These are phyloP conservation scores for Morus bassanus DNA, from an alignment of 2,797 vertebrate genomes.

Conservation along the genomic window DNA sequence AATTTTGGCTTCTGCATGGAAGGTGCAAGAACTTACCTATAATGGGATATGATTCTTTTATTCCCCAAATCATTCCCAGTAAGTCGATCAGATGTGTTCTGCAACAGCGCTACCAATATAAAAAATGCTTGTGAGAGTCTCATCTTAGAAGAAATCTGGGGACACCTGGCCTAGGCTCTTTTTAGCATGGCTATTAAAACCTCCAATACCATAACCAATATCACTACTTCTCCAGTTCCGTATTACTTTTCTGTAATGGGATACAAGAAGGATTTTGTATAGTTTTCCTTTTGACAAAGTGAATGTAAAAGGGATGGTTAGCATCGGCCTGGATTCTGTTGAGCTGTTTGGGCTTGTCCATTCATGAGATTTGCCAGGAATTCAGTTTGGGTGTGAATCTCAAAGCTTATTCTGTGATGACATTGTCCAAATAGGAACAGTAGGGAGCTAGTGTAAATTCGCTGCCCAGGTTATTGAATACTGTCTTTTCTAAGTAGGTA, in stretches of 20 bases:
- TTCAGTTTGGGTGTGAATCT: not conserved
- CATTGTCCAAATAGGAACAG: not conserved
- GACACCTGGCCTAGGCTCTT: not conserved
- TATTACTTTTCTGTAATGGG: not conserved
- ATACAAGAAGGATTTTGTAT: not conserved
- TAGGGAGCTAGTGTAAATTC: not conserved
- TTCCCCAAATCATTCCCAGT: not conserved
- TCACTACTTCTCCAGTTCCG: not conserved
- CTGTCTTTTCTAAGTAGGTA: not conserved
- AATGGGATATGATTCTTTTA: not conserved
- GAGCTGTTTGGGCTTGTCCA: not conserved
- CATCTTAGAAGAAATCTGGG: not conserved
- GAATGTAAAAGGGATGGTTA: not conserved
- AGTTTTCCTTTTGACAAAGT: not conserved
- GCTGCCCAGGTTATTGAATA: not conserved
- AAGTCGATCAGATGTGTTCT: not conserved
- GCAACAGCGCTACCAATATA: not conserved
- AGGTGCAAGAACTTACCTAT: not conserved
- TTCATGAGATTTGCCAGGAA: not conserved
- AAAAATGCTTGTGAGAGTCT: not conserved
- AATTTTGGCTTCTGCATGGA: not conserved
- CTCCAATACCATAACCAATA: not conserved
- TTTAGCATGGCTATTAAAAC: not conserved
- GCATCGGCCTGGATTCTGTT: not conserved
- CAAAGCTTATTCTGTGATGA: not conserved